Base-by-base conservation (phyloP, 1,140 invertebrate species). In the Platyscapa corneri region DNA sequence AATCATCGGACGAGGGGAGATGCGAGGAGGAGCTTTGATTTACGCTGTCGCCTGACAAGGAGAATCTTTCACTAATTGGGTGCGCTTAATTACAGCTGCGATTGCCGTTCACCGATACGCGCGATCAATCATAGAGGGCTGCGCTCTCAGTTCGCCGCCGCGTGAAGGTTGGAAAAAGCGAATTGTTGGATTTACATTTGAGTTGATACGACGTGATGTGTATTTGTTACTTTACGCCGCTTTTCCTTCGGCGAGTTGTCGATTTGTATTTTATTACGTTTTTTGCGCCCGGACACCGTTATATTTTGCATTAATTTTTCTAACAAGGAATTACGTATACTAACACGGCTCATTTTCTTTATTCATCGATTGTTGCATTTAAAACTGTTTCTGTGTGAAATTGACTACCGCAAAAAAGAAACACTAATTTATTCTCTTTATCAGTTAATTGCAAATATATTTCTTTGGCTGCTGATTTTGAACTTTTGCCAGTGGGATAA, bases 11-110 rank as follows among this genome's bases (percentile, higher is more conserved):
- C 18, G 32, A 56, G 2, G 49, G 42, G 30, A 20, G 20, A 10
- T 46, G 42, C 12, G 27, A 30, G 20, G 20, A 30, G 30, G 42
- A 30, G 39, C n/a, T 39, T 42, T 83, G 70, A 83, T 83, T 83
- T 83, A 82, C 49, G 46, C 49, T 53, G 65, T 74, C 49, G 70
- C 56, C 23, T 37, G 37, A 16, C 49, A 20, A 16, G 49, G 30
- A 20, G 49, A 56, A 39, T 84, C 75, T 84, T 84, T 78, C 56
- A 18, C 74, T 78, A 84, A 77, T 78, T 70, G 39, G 78, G 60
- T 20, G 30, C 49, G 74, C 42, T 84, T 78, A 78, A 84, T 78
- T 77, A 64, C 67, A 3, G 67, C 27, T 23, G 39, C 30, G 18
- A 72, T 53, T n/a, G 65, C 49, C 49, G 10, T 14, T 53, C 42